These are phyloP conservation scores for Endomychus coccineus DNA, from an alignment of 2,888 invertebrate species.

Conservation along the genomic window DNA sequence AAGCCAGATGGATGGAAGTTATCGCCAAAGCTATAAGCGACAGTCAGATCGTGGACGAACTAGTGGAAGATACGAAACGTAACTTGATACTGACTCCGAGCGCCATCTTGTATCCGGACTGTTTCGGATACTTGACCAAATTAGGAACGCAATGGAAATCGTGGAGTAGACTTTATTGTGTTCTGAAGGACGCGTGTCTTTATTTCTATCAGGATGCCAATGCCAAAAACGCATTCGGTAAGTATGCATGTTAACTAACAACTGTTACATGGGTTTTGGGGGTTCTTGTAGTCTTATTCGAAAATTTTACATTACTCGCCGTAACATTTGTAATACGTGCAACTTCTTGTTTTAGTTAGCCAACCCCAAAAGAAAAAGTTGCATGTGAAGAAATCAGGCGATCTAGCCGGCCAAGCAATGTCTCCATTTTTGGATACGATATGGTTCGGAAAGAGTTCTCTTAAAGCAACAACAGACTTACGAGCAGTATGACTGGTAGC, in stretches of 20 bases:
- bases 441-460: no score
- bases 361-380: no score
- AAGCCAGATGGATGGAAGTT: slow-evolving; percentile 55
- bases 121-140: slow-evolving; percentile 87
- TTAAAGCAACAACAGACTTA: no score
- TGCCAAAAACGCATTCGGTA: slow-evolving; percentile 83
- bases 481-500: no score
- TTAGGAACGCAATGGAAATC: slow-evolving; percentile 78
- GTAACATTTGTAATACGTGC: no score
- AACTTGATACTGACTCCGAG: slow-evolving; percentile 76
- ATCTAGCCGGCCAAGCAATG: no score
- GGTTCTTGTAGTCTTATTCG: no score
- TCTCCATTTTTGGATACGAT: no score
- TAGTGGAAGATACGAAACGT: slow-evolving; percentile 69
- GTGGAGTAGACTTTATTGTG: slow-evolving; percentile 89
- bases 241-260: slow-evolving; percentile 22
- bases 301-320: no score
- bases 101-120: slow-evolving; percentile 76
- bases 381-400: no score
- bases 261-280: no score
- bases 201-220: slow-evolving; percentile 88
- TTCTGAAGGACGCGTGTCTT: slow-evolving; percentile 89
- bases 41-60: slow-evolving; percentile 48
- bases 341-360: no score
- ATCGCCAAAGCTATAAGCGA: slow-evolving; percentile 69